Evolutionary conservation across 2,113 vertebrate species (phyloP), one percentile per base, ranked within the genome.

Genomic region (Larimichthys polyactis): DNA sequence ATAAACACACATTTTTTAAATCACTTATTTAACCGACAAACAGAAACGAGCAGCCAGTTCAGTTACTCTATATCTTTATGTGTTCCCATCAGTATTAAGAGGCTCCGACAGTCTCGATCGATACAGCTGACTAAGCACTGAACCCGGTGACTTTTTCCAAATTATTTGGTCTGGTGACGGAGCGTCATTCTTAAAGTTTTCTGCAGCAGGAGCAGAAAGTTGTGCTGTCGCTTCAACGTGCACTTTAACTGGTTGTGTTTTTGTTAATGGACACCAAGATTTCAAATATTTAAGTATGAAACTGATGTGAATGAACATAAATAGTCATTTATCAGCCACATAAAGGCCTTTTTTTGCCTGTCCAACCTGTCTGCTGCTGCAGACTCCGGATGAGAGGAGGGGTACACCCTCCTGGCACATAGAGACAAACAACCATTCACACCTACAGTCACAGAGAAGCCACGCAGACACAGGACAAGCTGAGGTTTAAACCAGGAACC

Each of bases 121-220:
- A 29, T 64, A 75, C 22, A 59, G 49, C 72, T 78, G 82, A 85
- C 69, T 68, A 27, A 71, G 72, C 71, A 59, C 20, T 78, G 70
- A 79, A 78, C 48, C 49, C 32, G 43, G 11, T 64, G 66, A 20
- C 62, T 73, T 79, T 74, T 60, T 29, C 4, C 2, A 59, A 36
- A 60, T 0, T 3, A 2, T 74, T 19, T 22, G 14, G 24, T 19
- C 40, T 4, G 3, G 75, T 54, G 67, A 55, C 69, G 24, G 48
- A 27, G 48, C 5, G 52, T 77, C 22, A 87, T 65, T 74, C 71
- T 75, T 60, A 19, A 55, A 22, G 1, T 65, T 22, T 59, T 16
- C 66, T 82, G 81, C 63, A 55, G 77, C 73, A 71, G 27, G 29
- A 24, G 3, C 19, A 22, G 8, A 11, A 60, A 36, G 64, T 60